phyloP scores from a whole-genome alignment of 2,797 vertebrate species.

The Balearica regulorum region DNA sequence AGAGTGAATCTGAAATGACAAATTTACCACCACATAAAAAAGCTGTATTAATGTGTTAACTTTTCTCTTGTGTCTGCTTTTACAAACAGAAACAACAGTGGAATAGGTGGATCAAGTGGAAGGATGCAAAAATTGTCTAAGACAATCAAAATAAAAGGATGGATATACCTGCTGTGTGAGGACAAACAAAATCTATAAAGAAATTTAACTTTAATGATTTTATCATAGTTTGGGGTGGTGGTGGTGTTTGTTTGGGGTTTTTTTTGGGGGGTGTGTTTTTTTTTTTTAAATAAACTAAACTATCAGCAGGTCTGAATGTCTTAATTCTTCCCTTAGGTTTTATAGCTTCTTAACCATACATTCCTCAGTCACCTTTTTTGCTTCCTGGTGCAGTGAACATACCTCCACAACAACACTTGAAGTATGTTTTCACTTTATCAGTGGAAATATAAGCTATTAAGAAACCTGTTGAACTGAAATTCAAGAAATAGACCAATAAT shows the following conservation, averaged over 20 bases:
- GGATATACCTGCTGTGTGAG: neutral
- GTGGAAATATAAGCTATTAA: neutral
- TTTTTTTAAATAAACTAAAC: neutral
- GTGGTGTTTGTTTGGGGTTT: no score
- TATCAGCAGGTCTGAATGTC: neutral
- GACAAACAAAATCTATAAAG: neutral
- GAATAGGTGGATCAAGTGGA: neutral
- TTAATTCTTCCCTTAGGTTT: neutral
- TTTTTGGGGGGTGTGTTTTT: neutral
- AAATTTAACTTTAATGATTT: neutral
- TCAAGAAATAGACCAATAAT: neutral
- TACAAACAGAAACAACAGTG: neutral
- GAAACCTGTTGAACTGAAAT: neutral
- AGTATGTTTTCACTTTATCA: slow-evolving; percentile 15
- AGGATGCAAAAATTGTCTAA: neutral
- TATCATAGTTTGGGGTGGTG: neutral
- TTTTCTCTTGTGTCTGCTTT: neutral
- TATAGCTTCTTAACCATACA: neutral
- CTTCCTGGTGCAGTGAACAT: neutral
- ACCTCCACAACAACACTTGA: neutral
- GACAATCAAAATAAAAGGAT: neutral
- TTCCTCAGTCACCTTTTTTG: neutral
- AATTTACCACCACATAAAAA: neutral
- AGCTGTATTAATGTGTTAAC: neutral
- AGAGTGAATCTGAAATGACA: neutral